Evolutionary conservation across 1,140 invertebrate species (phyloP).

Genomic region (Hyphantria cunea): DNA sequence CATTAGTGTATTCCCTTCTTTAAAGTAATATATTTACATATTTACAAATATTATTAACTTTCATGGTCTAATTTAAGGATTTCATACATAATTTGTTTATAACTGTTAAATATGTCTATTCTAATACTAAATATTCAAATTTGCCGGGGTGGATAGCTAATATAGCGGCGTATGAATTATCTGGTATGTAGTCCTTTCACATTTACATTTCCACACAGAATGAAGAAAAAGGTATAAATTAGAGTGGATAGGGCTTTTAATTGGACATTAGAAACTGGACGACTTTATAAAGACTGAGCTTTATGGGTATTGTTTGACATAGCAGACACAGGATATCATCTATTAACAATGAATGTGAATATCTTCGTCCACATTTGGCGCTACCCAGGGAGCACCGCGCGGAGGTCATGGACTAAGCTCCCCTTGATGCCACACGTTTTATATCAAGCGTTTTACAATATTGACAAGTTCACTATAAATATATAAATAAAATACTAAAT

Average conservation of each 20-base stretch:
- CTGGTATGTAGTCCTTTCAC: neutral
- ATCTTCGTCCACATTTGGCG: conserved; percentile 73
- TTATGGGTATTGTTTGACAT: neutral
- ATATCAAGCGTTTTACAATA: conserved; percentile 22
- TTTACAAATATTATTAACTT: conserved; percentile 58
- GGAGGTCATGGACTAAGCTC: conserved; percentile 77
- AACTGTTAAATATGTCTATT: conserved; percentile 28
- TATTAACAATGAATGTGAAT: conserved; percentile 53
- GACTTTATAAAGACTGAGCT: conserved; percentile 6
- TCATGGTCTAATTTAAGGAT: conserved; percentile 46
- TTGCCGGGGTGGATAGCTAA: neutral
- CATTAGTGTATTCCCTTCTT: conserved; percentile 40
- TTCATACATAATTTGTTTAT: conserved; percentile 27
- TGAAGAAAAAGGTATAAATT: conserved; percentile 14
- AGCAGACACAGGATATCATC: neutral
- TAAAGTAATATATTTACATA: conserved; percentile 62
- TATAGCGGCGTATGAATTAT: neutral
- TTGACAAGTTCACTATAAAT: conserved; percentile 20
- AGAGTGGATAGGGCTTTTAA: conserved; percentile 9
- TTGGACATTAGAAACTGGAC: neutral
- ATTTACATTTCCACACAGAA: neutral
- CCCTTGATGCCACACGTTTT: conserved; percentile 57
- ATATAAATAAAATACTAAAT: too few species aligned
- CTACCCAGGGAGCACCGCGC: conserved; percentile 78
- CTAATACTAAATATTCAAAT: conserved; percentile 14